phyloP scores from a whole-genome alignment of 2,888 invertebrate species.

The Caenorhabditis panamensis region DNA sequence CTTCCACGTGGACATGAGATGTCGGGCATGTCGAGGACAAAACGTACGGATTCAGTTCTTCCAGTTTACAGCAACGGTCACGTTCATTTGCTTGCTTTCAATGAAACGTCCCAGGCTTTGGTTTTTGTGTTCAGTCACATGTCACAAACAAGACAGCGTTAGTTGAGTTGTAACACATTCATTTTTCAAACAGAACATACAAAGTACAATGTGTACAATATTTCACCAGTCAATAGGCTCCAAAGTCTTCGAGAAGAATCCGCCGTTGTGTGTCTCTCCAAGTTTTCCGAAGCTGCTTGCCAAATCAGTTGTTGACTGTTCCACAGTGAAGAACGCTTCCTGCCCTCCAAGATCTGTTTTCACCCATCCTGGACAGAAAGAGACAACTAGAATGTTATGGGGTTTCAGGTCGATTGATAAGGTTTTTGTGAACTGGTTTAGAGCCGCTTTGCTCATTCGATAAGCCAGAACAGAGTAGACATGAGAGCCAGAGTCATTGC shows the following conservation, averaged over 20 bases:
- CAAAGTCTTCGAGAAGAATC: conserved; percentile 34
- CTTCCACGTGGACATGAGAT: no score
- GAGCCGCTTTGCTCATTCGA: conserved; percentile 67
- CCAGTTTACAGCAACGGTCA: no score
- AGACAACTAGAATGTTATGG: conserved; percentile 20
- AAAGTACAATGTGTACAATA: no score
- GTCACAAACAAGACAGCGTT: conserved; percentile 17
- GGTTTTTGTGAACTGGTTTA: conserved; percentile 71
- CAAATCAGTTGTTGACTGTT: conserved; percentile 25
- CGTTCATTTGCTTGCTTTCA: no score
- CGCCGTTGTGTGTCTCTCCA: conserved; percentile 14
- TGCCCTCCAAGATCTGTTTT: conserved; percentile 72
- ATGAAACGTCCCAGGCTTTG: no score
- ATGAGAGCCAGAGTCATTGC: conserved; percentile 49
- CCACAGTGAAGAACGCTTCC: conserved; percentile 50
- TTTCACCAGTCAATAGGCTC: background rate
- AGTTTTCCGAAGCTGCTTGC: conserved; percentile 12
- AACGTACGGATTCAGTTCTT: no score
- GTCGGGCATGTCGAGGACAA: no score
- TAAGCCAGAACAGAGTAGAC: no score
- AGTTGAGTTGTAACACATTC: no score
- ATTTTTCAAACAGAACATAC: no score
- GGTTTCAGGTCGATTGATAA: conserved; percentile 60
- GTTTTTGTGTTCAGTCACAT: no score
- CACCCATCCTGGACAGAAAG: conserved; percentile 74